Conservation (phyloP, 2,888 invertebrate genomes). For the Tanypteryx hageni region DNA sequence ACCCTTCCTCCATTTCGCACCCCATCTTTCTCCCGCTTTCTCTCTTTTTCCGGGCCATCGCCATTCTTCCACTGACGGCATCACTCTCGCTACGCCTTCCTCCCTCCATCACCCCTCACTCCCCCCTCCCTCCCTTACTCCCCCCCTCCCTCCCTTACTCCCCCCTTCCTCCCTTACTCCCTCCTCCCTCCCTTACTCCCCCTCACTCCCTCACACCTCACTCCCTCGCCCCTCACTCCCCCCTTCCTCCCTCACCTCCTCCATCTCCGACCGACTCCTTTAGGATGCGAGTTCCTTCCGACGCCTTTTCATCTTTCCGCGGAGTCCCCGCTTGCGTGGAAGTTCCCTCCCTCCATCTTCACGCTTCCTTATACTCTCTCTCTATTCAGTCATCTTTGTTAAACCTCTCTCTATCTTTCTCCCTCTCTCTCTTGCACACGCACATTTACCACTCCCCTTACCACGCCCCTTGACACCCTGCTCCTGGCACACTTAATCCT, state of each 20-base stretch:
- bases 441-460: neutral
- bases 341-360: too few relatives aligned
- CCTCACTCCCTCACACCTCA: too few relatives aligned
- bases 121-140: neutral
- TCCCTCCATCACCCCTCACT: neutral
- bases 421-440: too few relatives aligned
- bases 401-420: neutral
- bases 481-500: neutral
- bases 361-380: too few relatives aligned
- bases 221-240: neutral
- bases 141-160: neutral
- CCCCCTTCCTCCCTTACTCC: neutral
- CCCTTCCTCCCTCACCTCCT: neutral
- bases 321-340: too few relatives aligned
- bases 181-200: too few relatives aligned
- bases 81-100: neutral
- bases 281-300: conserved; percentile 12
- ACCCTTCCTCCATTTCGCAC: conserved; percentile 16
- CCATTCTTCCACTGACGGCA: neutral
- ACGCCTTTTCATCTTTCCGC: conserved; percentile 6
- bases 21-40: neutral
- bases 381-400: too few relatives aligned
- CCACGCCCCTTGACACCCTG: conserved; percentile 12
- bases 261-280: neutral
- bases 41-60: conserved; percentile 13